These are phyloP conservation scores for Spisula subtruncata DNA, from an alignment of 2,888 invertebrate species.

Conservation along the genomic window DNA sequence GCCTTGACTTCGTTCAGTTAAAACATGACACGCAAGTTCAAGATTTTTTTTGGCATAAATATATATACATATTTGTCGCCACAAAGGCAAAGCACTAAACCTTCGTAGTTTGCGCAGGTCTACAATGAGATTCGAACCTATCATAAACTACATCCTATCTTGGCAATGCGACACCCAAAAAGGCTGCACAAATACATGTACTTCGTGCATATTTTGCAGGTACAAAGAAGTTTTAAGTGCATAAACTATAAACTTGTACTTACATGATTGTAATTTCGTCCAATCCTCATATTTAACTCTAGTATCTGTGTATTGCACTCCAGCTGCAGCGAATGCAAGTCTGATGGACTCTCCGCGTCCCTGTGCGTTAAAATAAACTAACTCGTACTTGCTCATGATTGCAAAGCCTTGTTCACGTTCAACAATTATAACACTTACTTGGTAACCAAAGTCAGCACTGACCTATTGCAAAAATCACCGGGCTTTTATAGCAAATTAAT, in stretches of 20 bases:
- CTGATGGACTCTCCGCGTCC: slow-evolving; percentile 21
- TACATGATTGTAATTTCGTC: slow-evolving; percentile 28
- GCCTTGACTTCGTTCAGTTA: too few species aligned
- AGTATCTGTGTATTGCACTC: neutral
- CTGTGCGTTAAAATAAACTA: slow-evolving; percentile 11
- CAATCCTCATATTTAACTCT: slow-evolving; percentile 18
- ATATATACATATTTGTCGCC: too few species aligned
- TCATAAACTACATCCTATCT: too few species aligned
- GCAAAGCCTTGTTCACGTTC: neutral
- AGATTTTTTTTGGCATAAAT: too few species aligned
- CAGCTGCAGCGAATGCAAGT: neutral
- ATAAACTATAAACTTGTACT: neutral
- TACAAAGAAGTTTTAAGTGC: too few species aligned
- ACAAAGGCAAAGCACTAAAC: too few species aligned
- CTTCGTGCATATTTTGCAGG: too few species aligned
- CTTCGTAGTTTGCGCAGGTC: too few species aligned
- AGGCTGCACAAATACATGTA: too few species aligned
- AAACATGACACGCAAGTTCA: too few species aligned
- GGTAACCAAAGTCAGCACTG: neutral
- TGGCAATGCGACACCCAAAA: too few species aligned
- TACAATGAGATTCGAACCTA: too few species aligned
- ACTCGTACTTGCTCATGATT: slow-evolving; percentile 1
- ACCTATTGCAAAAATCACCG: neutral
- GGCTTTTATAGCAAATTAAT: neutral
- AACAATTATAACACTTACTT: neutral